Evolutionary conservation across 1,140 invertebrate species (phyloP), one percentile per base, ranked within the genome.

Genomic region (Saccostrea echinata): DNA sequence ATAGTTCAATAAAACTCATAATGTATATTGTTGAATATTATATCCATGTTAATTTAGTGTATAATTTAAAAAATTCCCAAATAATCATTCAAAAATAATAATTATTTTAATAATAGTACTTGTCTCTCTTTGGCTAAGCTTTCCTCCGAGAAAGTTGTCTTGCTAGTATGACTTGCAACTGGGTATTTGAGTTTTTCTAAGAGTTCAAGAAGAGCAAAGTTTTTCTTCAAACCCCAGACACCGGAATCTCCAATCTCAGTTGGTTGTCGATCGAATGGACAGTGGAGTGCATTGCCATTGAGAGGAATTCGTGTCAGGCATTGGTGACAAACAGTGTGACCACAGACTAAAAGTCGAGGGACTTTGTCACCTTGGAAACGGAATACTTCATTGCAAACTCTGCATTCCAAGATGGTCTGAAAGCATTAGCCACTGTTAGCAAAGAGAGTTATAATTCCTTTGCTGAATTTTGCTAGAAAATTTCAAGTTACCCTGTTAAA

Each of bases 341-440:
- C 96, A 94, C 96, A 96, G 71, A 96, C 95, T 30, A 96, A 91
- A 8, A 96, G 93, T 21, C 96, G 93, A 21, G 96, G 96, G 16
- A 96, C 96, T 93, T 96, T 96, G 51, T 95, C 95, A 33, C 96
- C 96, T 90, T 96, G 96, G 21, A 96, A 92, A n/a, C 95, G 94
- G 89, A 96, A 96, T 16, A 96, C 95, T 89, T 96, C 96, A 90
- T 96, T 96, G 91, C 96, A 96, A n/a, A 96, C 96, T 53, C 96
- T 93, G 90, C 96, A 96, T 94, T 96, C 96, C 84, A 96, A 87
- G 33, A 96, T 93, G 16, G 93, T 92, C 93, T 94, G 91, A 82
- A 91, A 52, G 35, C n/a, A 30, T n/a, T n/a, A n/a, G n/a, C n/a
- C n/a, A 80, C 3, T 64, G 6, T 43, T 43, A 43, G 43, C 2